Evolutionary conservation across 2,797 vertebrate species (phyloP).

Genomic region (Fratercula arctica): DNA sequence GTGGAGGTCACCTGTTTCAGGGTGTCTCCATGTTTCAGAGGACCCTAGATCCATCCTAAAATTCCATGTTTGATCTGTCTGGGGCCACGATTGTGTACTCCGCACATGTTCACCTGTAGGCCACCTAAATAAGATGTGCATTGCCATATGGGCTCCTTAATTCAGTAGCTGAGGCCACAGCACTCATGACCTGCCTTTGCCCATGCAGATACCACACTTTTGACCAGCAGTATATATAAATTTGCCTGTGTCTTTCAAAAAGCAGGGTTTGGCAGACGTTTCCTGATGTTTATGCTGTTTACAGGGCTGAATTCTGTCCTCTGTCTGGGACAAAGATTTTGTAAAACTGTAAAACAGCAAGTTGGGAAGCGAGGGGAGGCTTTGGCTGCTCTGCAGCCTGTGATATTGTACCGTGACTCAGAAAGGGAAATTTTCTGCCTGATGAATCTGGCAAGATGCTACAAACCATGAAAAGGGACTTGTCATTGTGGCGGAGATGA

Average conservation of each 20-base stretch:
- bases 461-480: neutral
- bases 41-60: neutral
- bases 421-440: conserved; percentile 37
- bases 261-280: neutral
- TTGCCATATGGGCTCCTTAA: neutral
- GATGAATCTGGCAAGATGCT: conserved; percentile 20
- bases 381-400: neutral
- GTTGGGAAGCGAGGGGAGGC: neutral
- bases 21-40: neutral
- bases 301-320: neutral
- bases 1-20: neutral
- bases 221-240: neutral
- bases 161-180: neutral
- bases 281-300: neutral
- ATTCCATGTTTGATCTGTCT: neutral
- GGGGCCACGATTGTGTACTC: accelerated
- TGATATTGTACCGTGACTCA: conserved; percentile 6
- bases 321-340: neutral
- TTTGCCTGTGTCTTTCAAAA: neutral
- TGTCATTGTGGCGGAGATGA: neutral
- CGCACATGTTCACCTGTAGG: neutral
- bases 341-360: neutral
- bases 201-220: neutral
- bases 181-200: neutral
- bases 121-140: neutral